Conservation (phyloP, 2,888 invertebrate genomes). For the Zygaena filipendulae region DNA sequence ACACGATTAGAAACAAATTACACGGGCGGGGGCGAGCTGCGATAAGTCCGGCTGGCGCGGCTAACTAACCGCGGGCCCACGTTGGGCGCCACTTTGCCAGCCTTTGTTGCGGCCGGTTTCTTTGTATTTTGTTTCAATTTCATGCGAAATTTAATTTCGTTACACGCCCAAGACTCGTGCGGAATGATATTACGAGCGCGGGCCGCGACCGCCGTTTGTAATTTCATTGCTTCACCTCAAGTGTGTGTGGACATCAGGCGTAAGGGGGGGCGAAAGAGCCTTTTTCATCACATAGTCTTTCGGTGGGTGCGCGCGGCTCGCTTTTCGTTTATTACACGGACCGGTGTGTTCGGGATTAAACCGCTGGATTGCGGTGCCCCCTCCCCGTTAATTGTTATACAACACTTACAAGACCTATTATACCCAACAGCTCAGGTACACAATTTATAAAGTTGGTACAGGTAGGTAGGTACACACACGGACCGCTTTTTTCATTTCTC, state of each 20-base stretch:
- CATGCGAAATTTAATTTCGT: slow-evolving; percentile 69
- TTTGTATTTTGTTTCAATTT: slow-evolving; percentile 67
- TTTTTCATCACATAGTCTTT: slow-evolving; percentile 67
- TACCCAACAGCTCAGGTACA: no score
- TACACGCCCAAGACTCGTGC: slow-evolving; percentile 66
- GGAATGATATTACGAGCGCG: slow-evolving; percentile 62
- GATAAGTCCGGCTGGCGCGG: slow-evolving; percentile 26
- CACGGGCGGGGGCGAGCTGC: slow-evolving; percentile 30
- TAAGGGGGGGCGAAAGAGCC: no score
- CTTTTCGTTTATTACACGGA: slow-evolving; percentile 52
- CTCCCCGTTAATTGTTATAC: slow-evolving; percentile 62
- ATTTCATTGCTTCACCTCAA: slow-evolving; percentile 60
- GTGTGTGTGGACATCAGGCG: slow-evolving; percentile 64
- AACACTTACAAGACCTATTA: no score
- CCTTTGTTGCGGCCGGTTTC: slow-evolving; percentile 63
- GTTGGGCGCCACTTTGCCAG: slow-evolving; percentile 40
- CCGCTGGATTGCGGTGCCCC: slow-evolving; percentile 51
- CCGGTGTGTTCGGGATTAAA: slow-evolving; percentile 52
- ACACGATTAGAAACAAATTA: slow-evolving; percentile 64
- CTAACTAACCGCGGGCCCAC: slow-evolving; percentile 49
- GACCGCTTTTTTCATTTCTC: no score
- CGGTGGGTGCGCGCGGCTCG: slow-evolving; percentile 44
- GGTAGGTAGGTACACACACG: no score
- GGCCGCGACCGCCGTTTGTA: slow-evolving; percentile 52
- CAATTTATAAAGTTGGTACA: no score